Conservation (phyloP, 1,140 invertebrate species). For the Pseudomyrmex pallidus region DNA sequence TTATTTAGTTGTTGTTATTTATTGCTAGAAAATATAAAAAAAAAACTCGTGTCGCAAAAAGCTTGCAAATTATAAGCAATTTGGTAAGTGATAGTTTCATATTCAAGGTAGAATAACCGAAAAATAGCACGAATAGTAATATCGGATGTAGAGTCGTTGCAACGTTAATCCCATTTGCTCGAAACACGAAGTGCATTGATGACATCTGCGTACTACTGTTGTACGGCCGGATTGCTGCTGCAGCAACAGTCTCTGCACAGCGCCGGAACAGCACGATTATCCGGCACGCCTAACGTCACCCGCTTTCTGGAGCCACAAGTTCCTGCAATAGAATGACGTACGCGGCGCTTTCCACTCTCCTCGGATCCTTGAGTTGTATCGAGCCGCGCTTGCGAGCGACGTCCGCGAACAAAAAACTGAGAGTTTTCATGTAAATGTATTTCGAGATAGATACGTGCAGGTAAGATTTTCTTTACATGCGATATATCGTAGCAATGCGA, state of each 20-base stretch:
- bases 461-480: conserved; percentile 6
- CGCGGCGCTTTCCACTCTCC: conserved; percentile 39
- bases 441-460: conserved; percentile 19
- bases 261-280: conserved; percentile 71
- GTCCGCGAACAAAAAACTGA: conserved; percentile 35
- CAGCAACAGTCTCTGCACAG: conserved; percentile 70
- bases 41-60: background rate
- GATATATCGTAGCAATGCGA: conserved; percentile 13
- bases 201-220: conserved; percentile 70
- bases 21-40: too few relatives aligned
- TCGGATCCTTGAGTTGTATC: conserved; percentile 36
- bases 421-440: conserved; percentile 21
- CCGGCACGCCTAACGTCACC: conserved; percentile 68
- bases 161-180: conserved; percentile 71
- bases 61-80: too few relatives aligned
- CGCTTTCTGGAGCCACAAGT: conserved; percentile 63
- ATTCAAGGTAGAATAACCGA: conserved; percentile 61
- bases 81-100: background rate
- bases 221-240: conserved; percentile 59
- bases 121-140: conserved; percentile 61
- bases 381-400: conserved; percentile 25
- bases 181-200: conserved; percentile 72
- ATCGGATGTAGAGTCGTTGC: conserved; percentile 59
- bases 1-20: background rate
- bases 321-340: conserved; percentile 56